phyloP scores from a whole-genome alignment of 2,888 invertebrate species.

The Melanostoma scalare region DNA sequence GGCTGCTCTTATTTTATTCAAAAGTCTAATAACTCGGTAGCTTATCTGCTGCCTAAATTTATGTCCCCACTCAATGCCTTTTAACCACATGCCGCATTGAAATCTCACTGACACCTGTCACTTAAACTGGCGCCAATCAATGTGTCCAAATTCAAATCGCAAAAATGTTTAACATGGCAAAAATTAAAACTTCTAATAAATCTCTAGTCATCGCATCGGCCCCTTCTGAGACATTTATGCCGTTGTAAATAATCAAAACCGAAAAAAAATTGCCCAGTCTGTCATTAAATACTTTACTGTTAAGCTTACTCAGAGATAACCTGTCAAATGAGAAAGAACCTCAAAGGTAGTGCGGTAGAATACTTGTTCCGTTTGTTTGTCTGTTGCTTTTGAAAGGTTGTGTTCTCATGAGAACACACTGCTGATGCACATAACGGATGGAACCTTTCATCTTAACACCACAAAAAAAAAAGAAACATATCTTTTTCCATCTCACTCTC shows the following conservation, averaged over 20 bases:
- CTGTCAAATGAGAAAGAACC: constrained; percentile 47
- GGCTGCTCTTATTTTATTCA: no score
- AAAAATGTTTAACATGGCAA: neutral
- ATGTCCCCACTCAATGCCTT: neutral
- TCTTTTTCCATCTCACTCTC: constrained; percentile 5
- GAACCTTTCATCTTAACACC: neutral
- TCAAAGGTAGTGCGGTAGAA: neutral
- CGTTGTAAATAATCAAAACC: constrained; percentile 38
- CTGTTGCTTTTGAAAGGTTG: neutral
- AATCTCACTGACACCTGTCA: constrained; percentile 33
- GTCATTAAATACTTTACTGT: constrained; percentile 49
- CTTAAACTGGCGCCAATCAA: constrained; percentile 35
- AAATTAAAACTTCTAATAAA: constrained; percentile 11
- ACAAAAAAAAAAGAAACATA: no score
- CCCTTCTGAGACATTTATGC: constrained; percentile 36
- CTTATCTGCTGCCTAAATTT: constrained; percentile 1
- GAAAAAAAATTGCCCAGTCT: neutral
- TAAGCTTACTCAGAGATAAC: constrained; percentile 38
- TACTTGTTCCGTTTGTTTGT: constrained; percentile 31
- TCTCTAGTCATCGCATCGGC: neutral
- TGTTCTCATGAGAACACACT: constrained; percentile 32
- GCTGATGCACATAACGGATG: constrained; percentile 4
- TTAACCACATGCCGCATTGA: neutral
- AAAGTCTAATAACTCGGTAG: no score
- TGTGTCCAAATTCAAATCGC: constrained; percentile 15